A percentile compares a stretch with the other conserved stretches of the same genome.
These are phyloP conservation scores for Virgularia gustaviana DNA, from an alignment of 92 coral and sea anemone genomes.

Conservation along the genomic window DNA sequence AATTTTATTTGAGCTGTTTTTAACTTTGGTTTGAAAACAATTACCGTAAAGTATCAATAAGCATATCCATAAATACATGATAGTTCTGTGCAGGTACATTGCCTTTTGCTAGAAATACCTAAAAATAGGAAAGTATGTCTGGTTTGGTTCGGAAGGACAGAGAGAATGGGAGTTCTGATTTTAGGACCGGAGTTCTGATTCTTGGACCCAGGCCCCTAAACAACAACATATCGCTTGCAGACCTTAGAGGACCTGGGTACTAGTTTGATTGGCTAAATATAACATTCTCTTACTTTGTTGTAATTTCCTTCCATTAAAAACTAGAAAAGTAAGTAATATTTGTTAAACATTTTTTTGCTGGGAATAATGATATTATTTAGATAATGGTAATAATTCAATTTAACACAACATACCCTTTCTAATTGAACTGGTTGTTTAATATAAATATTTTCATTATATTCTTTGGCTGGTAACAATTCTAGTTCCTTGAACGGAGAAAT, in stretches of 20 bases:
- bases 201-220: too few species aligned
- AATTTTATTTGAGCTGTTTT: background rate
- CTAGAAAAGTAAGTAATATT: slow-evolving; percentile 39
- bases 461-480: slow-evolving; percentile 90
- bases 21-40: too few species aligned
- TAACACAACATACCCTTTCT: slow-evolving; percentile 66
- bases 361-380: background rate
- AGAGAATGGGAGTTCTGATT: too few species aligned
- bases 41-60: slow-evolving; percentile 85
- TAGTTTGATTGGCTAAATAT: background rate
- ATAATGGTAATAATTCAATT: background rate
- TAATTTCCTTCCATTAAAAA: slow-evolving; percentile 97
- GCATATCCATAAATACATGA: slow-evolving; percentile 96
- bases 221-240: too few species aligned
- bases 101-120: slow-evolving; percentile 98
- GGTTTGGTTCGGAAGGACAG: too few species aligned
- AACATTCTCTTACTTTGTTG: slow-evolving; percentile 76
- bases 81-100: slow-evolving; percentile 98
- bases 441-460: slow-evolving; percentile 83
- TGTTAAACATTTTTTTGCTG: background rate
- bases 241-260: too few species aligned
- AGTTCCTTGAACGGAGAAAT: slow-evolving; percentile 62
- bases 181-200: too few species aligned
- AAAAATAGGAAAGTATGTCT: too few species aligned
- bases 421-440: slow-evolving; percentile 88